Percentiles rank a stretch among this genome's conserved stretches.
Conservation (phyloP, 2,113 vertebrate species). For the Axis porcinus region DNA sequence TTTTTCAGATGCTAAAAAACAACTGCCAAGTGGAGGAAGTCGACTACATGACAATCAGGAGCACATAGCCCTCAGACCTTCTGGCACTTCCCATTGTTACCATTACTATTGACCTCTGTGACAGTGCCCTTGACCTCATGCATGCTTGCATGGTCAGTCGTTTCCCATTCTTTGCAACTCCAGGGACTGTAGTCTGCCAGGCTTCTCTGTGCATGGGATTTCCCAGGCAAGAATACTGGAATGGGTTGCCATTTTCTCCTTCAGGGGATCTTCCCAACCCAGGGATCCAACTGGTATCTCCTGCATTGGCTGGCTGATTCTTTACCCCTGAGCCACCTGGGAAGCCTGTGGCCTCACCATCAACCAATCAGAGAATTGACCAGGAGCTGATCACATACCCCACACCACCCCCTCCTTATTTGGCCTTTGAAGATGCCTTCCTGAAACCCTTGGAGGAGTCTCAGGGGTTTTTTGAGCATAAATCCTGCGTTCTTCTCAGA, state of each 20-base stretch:
- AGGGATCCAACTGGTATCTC: accelerated
- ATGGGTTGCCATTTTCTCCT: neutral
- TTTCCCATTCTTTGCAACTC: neutral
- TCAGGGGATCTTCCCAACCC: neutral
- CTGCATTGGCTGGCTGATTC: neutral
- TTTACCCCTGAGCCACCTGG: neutral
- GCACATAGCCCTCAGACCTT: neutral
- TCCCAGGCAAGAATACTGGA: neutral
- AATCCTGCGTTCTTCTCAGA: neutral
- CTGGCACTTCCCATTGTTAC: neutral
- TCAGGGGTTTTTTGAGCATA: neutral
- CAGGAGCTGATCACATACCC: neutral
- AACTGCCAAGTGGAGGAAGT: neutral
- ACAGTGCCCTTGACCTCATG: neutral
- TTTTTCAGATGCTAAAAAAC: neutral
- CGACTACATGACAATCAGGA: neutral
- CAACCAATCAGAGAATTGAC: neutral
- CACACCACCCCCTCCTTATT: too few relatives aligned
- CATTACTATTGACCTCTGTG: neutral
- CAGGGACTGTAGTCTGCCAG: neutral
- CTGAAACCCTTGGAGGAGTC: neutral
- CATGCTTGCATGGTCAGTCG: neutral
- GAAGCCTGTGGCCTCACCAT: neutral
- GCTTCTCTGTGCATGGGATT: neutral
- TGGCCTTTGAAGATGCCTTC: neutral